Evolutionary conservation across 2,888 invertebrate species (phyloP).

Genomic region (Altica lythri): DNA sequence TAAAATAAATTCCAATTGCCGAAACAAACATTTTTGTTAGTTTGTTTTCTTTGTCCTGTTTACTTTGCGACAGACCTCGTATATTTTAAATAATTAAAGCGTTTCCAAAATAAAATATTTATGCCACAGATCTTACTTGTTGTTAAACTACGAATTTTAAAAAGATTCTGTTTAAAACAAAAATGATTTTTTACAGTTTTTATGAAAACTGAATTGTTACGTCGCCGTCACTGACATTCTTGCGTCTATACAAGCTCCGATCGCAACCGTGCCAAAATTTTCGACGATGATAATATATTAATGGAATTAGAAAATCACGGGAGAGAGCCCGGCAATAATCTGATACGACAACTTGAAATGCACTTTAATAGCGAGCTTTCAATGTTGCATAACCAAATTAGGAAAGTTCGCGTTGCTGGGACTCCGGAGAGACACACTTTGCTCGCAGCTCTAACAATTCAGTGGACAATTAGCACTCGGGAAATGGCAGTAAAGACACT

Average conservation of each 20-base stretch:
- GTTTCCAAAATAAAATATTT: too few species aligned
- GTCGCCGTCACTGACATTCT: neutral
- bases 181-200: too few species aligned
- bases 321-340: slow-evolving; percentile 26
- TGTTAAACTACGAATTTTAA: too few species aligned
- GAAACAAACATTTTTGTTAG: too few species aligned
- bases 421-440: slow-evolving; percentile 28
- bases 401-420: slow-evolving; percentile 32
- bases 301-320: slow-evolving; percentile 33
- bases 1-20: too few species aligned
- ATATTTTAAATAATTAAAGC: too few species aligned
- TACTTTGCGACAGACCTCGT: too few species aligned
- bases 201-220: too few species aligned
- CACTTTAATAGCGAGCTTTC: slow-evolving; percentile 34
- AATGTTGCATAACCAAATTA: slow-evolving; percentile 41
- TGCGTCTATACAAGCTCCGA: neutral
- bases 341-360: slow-evolving; percentile 33
- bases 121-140: too few species aligned
- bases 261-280: slow-evolving; percentile 1
- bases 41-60: too few species aligned
- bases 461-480: slow-evolving; percentile 42
- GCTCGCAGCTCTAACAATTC: slow-evolving; percentile 33
- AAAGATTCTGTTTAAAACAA: too few species aligned
- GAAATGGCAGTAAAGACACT: slow-evolving; percentile 36
- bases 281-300: slow-evolving; percentile 26